Conservation (phyloP, 2,888 invertebrate species). For the Teleogryllus oceanicus region DNA sequence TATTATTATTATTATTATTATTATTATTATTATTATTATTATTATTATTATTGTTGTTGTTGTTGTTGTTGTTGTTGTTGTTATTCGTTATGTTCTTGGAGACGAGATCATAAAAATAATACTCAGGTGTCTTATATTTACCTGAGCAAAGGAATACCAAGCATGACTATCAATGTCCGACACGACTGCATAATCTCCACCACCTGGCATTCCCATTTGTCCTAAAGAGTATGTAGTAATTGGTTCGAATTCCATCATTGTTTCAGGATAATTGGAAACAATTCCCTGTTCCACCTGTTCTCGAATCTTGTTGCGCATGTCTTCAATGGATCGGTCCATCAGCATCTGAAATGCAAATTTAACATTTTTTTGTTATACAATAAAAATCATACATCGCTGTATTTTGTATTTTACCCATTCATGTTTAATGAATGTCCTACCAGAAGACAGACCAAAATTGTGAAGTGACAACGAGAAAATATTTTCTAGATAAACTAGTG, state of each 20-base stretch:
- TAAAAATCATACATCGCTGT: too few species aligned
- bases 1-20: too few species aligned
- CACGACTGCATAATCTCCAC: constrained; percentile 25
- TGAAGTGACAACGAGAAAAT: too few species aligned
- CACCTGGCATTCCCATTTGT: constrained; percentile 19
- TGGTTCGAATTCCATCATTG: constrained; percentile 26
- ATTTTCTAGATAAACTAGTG: too few species aligned
- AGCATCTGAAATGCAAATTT: constrained; percentile 3
- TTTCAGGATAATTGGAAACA: constrained; percentile 24
- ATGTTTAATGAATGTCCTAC: too few species aligned
- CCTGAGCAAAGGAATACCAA: constrained; percentile 29
- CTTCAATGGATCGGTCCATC: constrained; percentile 21
- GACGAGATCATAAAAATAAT: neutral
- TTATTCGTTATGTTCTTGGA: too few species aligned
- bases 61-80: too few species aligned
- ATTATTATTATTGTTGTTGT: too few species aligned
- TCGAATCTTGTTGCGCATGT: constrained; percentile 20
- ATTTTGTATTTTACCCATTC: too few species aligned
- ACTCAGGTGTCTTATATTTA: neutral
- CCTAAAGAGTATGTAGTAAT: constrained; percentile 21
- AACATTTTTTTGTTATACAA: too few species aligned
- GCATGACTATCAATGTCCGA: constrained; percentile 26
- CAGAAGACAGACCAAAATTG: too few species aligned
- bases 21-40: too few species aligned
- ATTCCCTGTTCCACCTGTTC: constrained; percentile 28